Evolutionary conservation across 2,113 vertebrate species (phyloP).

Genomic region (Fulica atra): DNA sequence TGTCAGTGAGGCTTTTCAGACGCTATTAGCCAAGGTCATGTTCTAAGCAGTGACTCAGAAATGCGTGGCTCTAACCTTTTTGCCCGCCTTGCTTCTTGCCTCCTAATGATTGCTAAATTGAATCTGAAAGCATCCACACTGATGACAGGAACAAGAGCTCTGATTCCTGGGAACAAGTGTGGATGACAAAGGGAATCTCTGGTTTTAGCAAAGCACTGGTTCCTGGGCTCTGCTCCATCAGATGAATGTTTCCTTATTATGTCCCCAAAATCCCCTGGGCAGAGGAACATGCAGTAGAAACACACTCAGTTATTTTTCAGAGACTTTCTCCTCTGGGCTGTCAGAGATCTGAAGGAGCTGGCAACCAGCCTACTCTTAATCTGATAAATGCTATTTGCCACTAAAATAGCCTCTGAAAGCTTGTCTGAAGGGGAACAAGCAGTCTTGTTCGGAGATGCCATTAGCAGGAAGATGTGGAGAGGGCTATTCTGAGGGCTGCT

Average conservation of each 20-base stretch:
- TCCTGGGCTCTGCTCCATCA: slow-evolving; percentile 1
- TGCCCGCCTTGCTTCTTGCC: not conserved
- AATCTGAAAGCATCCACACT: not conserved
- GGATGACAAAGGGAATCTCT: not conserved
- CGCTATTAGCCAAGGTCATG: not conserved
- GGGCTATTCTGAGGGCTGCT: slow-evolving; percentile 8
- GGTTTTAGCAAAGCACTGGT: not conserved
- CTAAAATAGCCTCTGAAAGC: slow-evolving; percentile 54
- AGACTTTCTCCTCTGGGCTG: slow-evolving; percentile 1
- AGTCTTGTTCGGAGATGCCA: slow-evolving; percentile 15
- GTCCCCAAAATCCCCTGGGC: not conserved
- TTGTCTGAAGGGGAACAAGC: slow-evolving; percentile 38
- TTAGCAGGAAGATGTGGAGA: slow-evolving; percentile 10
- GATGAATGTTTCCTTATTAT: not conserved
- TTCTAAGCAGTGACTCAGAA: not conserved
- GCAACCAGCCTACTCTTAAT: slow-evolving; percentile 12
- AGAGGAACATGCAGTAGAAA: not conserved
- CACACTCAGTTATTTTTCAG: slow-evolving; percentile 10
- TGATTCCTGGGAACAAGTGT: slow-evolving; percentile 4
- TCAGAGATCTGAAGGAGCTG: slow-evolving; percentile 44
- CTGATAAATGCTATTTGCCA: slow-evolving; percentile 51
- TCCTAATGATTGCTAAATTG: not conserved
- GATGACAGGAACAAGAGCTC: not conserved
- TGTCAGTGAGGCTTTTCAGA: not conserved
- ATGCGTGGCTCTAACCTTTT: not conserved